Evolutionary conservation across 2,113 vertebrate species (phyloP).

Genomic region (Equus quagga): DNA sequence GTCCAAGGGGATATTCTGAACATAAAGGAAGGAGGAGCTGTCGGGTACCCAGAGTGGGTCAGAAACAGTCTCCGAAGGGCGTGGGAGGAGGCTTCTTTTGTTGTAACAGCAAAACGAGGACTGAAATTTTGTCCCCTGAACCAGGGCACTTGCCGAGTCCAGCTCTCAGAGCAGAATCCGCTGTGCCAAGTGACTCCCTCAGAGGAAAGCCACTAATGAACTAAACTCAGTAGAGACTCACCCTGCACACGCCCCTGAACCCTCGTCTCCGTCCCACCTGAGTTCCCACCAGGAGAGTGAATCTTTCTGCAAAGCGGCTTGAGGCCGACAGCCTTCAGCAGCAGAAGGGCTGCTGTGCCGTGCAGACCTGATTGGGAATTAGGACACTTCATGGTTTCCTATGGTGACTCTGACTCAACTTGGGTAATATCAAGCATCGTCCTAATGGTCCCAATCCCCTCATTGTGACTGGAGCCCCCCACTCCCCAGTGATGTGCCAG

Average conservation of each 20-base stretch:
- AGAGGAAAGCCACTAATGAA: neutral
- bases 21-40: neutral
- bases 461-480: neutral
- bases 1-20: neutral
- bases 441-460: neutral
- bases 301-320: neutral
- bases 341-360: neutral
- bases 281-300: neutral
- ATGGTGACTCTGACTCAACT: neutral
- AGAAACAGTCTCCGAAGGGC: neutral
- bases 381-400: neutral
- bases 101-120: neutral
- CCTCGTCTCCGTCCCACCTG: neutral
- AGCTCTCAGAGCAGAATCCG: neutral
- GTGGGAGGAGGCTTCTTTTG: neutral
- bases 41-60: neutral
- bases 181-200: accelerated
- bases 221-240: neutral
- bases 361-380: neutral
- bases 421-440: neutral
- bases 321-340: neutral
- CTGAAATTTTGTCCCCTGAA: neutral
- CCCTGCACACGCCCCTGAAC: accelerated
- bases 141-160: neutral
- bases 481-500: neutral